Percentiles rank a stretch among this genome's conserved stretches.
These are phyloP conservation scores for Rynchops niger DNA, from an alignment of 2,113 vertebrate species.

Conservation along the genomic window DNA sequence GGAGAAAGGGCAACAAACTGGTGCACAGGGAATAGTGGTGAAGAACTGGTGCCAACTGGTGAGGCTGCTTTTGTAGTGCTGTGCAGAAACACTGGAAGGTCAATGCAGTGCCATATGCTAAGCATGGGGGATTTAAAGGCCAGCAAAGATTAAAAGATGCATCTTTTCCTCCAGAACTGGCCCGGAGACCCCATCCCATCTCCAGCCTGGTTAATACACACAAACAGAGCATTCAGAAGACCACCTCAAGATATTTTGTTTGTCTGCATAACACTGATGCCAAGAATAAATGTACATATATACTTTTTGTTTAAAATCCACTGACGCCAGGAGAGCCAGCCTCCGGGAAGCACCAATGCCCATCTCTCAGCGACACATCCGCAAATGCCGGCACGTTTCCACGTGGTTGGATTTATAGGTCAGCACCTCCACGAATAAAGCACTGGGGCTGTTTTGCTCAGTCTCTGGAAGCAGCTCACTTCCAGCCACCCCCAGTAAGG, in stretches of 20 bases:
- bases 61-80: not conserved
- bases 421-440: not conserved
- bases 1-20: rapidly evolving
- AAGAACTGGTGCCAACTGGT: not conserved
- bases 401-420: not conserved
- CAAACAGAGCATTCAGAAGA: not conserved
- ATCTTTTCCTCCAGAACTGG: not conserved
- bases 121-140: not conserved
- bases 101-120: not conserved
- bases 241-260: not conserved
- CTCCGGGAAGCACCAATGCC: not conserved
- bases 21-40: not conserved
- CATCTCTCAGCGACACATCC: rapidly evolving
- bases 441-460: not conserved
- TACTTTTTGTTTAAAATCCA: not conserved
- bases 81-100: not conserved
- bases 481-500: not conserved
- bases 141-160: not conserved
- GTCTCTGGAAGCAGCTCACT: not conserved
- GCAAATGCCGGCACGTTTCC: rapidly evolving
- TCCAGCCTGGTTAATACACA: not conserved
- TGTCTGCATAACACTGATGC: not conserved
- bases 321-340: not conserved
- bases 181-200: not conserved
- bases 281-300: not conserved